Base-by-base conservation (phyloP, 2,888 invertebrate genomes). In the Copidosoma aretas region DNA sequence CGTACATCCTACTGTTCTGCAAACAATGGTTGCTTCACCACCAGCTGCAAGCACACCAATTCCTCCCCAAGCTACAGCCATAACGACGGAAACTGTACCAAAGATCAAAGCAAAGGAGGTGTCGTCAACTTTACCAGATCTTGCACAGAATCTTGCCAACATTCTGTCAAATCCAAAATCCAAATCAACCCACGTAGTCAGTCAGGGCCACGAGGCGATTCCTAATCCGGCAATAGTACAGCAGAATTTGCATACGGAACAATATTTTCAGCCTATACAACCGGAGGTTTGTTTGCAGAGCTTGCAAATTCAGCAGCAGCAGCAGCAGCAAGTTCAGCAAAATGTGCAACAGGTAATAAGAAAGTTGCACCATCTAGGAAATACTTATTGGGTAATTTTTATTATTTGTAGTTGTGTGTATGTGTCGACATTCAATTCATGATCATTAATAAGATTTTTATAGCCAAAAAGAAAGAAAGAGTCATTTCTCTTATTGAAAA, bases 111-210 rank as follows among this genome's bases (percentile, higher is more conserved):
- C 80, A 1, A 83, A 84, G 64, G 84, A 83, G 71, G 78, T 81
- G 0, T 83, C 83, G 0, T 82, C 83, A 10, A 83, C 83, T 1
- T 73, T 84, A 22, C 84, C 84, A 17, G 83, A 84, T 70, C 73
- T 83, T 3, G 84, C 82, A 3, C 82, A 84, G 73, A 84, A 83
- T 76, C 74, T 84, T 32, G 83, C 84, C 2, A 83, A 84, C 63
- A 84, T 84, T 71, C 73, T 83, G 12, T 83, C 83, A 0, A 83
- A 84, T 74, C 83, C 84, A 0, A 83, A 84, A 67, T 78, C 82
- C 1, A 83, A 82, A 62, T 77, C 80, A 2, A 71, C 74, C 8
- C 80, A 81, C 5, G 76, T 81, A 1, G 79, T 80, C 59, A 63
- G 74, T n/a, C 73, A 76, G 17, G 75, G 71, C 24, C 82, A 81